A percentile compares a stretch with the other conserved stretches of the same genome.
These are phyloP conservation scores for Rapana venosa DNA, from an alignment of 2,888 invertebrate genomes.

Conservation along the genomic window DNA sequence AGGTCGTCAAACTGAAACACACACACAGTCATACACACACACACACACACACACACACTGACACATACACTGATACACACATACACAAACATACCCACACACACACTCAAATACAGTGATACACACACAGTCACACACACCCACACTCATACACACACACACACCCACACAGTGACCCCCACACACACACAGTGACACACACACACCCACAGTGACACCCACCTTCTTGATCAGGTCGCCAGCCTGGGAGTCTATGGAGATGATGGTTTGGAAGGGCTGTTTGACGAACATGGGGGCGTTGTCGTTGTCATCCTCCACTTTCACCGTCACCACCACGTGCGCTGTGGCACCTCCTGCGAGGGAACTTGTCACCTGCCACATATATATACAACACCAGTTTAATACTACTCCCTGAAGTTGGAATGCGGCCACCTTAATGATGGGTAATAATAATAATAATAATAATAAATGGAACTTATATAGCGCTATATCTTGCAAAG, in stretches of 20 bases:
- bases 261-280: constrained; percentile 94
- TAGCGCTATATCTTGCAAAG: too few relatives aligned
- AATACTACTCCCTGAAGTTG: too few relatives aligned
- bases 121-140: background rate
- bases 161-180: background rate
- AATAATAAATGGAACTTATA: too few relatives aligned
- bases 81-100: too few relatives aligned
- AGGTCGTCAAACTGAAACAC: too few relatives aligned
- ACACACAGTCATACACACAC: too few relatives aligned
- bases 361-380: constrained; percentile 68
- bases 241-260: constrained; percentile 90
- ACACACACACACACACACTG: too few relatives aligned
- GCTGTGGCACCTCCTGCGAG: constrained; percentile 82
- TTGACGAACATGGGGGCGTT: constrained; percentile 96
- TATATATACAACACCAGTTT: background rate
- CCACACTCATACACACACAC: background rate
- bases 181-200: background rate
- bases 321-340: constrained; percentile 89
- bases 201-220: background rate
- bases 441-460: too few relatives aligned
- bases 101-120: background rate
- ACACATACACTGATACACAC: too few relatives aligned
- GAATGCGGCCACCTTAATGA: too few relatives aligned
- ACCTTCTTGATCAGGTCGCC: constrained; percentile 85
- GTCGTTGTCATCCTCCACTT: constrained; percentile 94